These are phyloP conservation scores for Dicyrtoma fusca DNA, from an alignment of 2,888 invertebrate genomes.

Conservation along the genomic window DNA sequence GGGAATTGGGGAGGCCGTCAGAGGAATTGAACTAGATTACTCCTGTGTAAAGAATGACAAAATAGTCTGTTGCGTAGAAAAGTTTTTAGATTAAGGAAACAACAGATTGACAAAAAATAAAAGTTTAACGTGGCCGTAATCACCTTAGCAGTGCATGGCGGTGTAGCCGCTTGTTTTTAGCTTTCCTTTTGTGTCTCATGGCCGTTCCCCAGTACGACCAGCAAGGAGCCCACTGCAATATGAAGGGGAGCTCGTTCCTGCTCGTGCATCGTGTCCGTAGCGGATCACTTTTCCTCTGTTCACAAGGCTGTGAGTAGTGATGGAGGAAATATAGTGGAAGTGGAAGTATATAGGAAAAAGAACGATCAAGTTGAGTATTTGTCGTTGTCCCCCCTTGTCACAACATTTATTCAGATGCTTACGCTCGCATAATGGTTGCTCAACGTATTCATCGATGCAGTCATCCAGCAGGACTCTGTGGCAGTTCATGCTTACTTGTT, in stretches of 20 bases:
- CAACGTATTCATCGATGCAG: conserved; percentile 20
- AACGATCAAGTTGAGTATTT: not conserved
- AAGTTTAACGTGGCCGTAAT: conserved; percentile 21
- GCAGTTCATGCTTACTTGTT: conserved; percentile 22
- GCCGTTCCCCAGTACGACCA: too few species aligned
- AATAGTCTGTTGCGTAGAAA: too few species aligned
- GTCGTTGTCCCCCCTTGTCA: conserved; percentile 16
- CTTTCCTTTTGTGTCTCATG: too few species aligned
- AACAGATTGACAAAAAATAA: conserved; percentile 19
- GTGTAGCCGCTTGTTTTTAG: too few species aligned
- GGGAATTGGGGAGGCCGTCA: too few species aligned
- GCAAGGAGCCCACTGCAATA: too few species aligned
- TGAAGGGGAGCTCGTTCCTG: not conserved
- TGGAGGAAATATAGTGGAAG: not conserved
- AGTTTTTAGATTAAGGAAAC: not conserved
- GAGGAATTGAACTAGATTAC: too few species aligned
- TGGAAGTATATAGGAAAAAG: conserved; percentile 1
- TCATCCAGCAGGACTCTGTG: not conserved
- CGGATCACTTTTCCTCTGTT: not conserved
- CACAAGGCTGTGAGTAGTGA: not conserved
- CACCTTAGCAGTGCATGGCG: not conserved
- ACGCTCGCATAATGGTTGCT: conserved; percentile 23
- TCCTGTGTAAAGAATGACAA: too few species aligned
- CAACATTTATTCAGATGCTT: conserved; percentile 37
- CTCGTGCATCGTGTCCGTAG: not conserved